A percentile compares a stretch with the other conserved stretches of the same genome.
These are phyloP conservation scores for Semaprochilodus insignis DNA, from an alignment of 2,797 vertebrate genomes.

Conservation along the genomic window DNA sequence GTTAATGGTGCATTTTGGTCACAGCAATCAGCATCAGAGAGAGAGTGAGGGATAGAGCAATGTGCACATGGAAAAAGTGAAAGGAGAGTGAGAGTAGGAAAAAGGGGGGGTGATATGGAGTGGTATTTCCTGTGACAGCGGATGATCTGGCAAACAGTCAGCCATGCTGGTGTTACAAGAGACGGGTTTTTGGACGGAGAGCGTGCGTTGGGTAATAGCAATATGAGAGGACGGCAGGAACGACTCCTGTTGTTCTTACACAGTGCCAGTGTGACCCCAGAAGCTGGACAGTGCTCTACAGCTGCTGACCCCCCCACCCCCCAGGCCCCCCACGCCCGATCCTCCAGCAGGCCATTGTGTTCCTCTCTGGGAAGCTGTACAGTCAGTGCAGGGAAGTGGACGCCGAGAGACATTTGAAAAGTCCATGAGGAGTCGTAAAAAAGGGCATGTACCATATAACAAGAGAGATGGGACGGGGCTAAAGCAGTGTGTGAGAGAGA, in stretches of 20 bases:
- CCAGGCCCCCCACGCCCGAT: neutral
- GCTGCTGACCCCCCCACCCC: neutral
- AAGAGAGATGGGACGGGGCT: neutral
- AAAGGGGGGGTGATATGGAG: conserved; percentile 19
- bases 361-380: conserved; percentile 26
- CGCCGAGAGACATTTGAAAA: conserved; percentile 27
- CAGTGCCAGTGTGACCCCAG: conserved; percentile 63
- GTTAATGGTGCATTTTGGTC: neutral
- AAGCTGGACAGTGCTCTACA: neutral
- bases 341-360: conserved; percentile 47
- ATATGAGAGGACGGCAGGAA: conserved; percentile 64
- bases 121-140: conserved; percentile 49
- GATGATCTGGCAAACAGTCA: conserved; percentile 28
- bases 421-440: conserved; percentile 35
- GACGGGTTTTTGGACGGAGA: conserved; percentile 56
- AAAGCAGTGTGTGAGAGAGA: neutral
- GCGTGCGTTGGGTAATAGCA: conserved; percentile 71
- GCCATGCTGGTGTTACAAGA: conserved; percentile 15
- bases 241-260: conserved; percentile 65
- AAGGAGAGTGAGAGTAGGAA: conserved; percentile 25
- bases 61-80: conserved; percentile 36
- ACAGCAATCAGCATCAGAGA: neutral
- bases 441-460: neutral
- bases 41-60: neutral
- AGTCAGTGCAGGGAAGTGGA: conserved; percentile 29